Conservation (phyloP, 2,888 invertebrate species). For the Liopterus haemorrhoidalis region DNA sequence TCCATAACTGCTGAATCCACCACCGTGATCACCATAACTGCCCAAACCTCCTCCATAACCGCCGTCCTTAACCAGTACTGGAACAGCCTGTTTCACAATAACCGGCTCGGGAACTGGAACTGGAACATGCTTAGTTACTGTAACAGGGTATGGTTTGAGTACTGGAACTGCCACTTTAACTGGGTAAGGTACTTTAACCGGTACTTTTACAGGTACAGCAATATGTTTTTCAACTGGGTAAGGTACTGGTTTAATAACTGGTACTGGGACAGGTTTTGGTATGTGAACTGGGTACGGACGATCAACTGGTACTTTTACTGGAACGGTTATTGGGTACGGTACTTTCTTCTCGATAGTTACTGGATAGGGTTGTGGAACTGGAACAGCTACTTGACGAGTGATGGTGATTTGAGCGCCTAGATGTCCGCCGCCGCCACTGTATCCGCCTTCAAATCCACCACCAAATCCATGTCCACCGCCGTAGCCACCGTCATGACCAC, state of each 20-base stretch:
- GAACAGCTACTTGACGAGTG: slow-evolving; percentile 15
- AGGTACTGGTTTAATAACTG: slow-evolving; percentile 17
- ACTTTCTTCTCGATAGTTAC: slow-evolving; percentile 16
- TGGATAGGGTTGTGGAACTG: slow-evolving; percentile 20
- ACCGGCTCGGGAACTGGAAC: slow-evolving; percentile 14
- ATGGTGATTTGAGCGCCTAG: slow-evolving; percentile 14
- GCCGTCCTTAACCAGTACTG: slow-evolving; percentile 10
- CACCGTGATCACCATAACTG: slow-evolving; percentile 7
- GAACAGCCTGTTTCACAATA: slow-evolving; percentile 17
- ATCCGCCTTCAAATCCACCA: no score
- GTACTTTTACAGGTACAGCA: slow-evolving; percentile 18
- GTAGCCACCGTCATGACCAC: not conserved
- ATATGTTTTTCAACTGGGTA: slow-evolving; percentile 15
- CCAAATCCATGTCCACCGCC: no score
- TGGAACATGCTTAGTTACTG: slow-evolving; percentile 13
- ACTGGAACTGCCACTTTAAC: slow-evolving; percentile 17
- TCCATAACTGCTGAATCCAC: not conserved
- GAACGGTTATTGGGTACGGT: slow-evolving; percentile 16
- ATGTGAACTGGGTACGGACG: slow-evolving; percentile 20
- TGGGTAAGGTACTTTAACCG: slow-evolving; percentile 18
- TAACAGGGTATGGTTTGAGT: slow-evolving; percentile 4
- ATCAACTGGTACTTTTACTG: slow-evolving; percentile 14
- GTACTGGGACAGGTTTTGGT: slow-evolving; percentile 20
- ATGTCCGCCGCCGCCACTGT: not conserved
- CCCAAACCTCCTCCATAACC: slow-evolving; percentile 8